Conservation (phyloP, 2,797 vertebrate species). For the Rhynchotus rufescens region DNA sequence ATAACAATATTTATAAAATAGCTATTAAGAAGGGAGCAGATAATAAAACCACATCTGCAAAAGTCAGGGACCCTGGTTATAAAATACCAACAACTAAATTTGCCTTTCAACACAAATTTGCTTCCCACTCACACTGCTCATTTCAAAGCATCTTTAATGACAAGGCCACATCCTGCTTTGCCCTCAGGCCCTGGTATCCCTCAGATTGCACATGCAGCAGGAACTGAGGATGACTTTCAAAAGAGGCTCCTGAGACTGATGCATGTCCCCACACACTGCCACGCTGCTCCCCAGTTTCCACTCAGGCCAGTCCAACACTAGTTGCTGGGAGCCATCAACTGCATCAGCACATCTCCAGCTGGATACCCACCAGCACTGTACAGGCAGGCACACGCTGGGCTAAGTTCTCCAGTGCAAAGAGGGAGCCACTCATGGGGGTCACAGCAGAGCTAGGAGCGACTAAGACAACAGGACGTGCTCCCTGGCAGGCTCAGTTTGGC, state of each 20-base stretch:
- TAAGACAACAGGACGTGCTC: background rate
- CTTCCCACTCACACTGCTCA: background rate
- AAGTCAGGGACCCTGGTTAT: conserved; percentile 11
- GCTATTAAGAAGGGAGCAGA: conserved; percentile 55
- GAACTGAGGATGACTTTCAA: background rate
- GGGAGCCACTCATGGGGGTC: background rate
- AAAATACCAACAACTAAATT: conserved; percentile 48
- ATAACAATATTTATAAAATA: conserved; percentile 72
- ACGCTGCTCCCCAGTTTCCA: background rate
- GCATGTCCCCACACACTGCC: background rate
- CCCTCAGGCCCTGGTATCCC: background rate
- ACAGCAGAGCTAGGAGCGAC: background rate
- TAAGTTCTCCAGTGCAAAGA: background rate
- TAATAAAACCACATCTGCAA: conserved; percentile 26
- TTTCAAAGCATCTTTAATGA: background rate
- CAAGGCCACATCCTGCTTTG: background rate
- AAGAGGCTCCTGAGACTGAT: background rate
- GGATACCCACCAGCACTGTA: background rate
- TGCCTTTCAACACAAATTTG: background rate
- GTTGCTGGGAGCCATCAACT: no score
- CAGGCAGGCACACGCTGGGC: background rate
- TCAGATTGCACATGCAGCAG: background rate
- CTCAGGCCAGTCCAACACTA: background rate
- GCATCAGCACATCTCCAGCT: background rate
- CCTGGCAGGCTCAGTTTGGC: background rate